Evolutionary conservation across 1,140 invertebrate genomes (phyloP), one percentile per base, ranked within the genome.

Genomic region (Dryas iulia): DNA sequence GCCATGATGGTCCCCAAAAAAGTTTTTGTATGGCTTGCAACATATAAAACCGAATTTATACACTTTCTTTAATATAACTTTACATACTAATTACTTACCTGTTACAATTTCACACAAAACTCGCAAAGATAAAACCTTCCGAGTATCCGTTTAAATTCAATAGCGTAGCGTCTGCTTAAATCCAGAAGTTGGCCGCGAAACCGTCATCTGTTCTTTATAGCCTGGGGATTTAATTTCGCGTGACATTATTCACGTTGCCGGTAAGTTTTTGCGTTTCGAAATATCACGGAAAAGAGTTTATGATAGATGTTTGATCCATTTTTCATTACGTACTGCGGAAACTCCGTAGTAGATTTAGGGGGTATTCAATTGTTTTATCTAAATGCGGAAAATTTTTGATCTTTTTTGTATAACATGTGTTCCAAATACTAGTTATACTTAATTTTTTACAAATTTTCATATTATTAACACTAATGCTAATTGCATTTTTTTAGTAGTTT

Each of bases 201-300:
- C 61, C 84, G 84, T 82, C 86, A 86, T 86, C 81, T 88, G 86
- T 78, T 82, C 79, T 84, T 88, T 86, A 88, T 85, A 74, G 84
- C 77, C 64, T 61, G 35, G 64, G 76, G 78, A 78, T 88, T 88
- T 85, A 85, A 88, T 88, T 88, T 82, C 81, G 78, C 73, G 72
- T 74, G 78, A 86, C 84, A 86, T 86, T 88, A 84, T 82, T 88
- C 86, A 86, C 76, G 71, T 72, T 67, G 54, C 66, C 72, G 67
- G 70, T 79, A 77, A 86, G 79, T 83, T 88, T 86, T 86, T 88
- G 74, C 77, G 74, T 78, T 74, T 47, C 76, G 70, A 78, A 77
- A 75, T 78, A 75, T 80, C 78, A 66, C 70, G 65, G 69, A 64
- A 83, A 82, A 79, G 79, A 86, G 82, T 85, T 84, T 84, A 74